phyloP scores from a whole-genome alignment of 2,888 invertebrate genomes.

The Cetonia aurata region DNA sequence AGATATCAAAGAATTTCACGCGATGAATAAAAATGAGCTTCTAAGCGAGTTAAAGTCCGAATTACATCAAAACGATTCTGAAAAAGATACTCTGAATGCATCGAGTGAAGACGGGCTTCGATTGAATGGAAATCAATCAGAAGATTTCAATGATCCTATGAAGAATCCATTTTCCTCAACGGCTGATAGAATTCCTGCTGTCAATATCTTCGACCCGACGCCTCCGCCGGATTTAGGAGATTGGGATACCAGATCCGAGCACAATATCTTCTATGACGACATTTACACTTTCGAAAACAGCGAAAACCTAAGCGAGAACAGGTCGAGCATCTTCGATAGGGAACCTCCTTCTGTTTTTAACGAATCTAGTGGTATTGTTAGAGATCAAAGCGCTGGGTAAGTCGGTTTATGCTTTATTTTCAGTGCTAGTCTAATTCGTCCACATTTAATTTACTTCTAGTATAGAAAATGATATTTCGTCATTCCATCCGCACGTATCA shows the following conservation, averaged over 20 bases:
- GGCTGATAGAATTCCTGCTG: slow-evolving; percentile 13
- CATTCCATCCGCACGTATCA: slow-evolving; percentile 56
- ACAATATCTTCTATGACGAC: slow-evolving; percentile 54
- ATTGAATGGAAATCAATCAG: background rate
- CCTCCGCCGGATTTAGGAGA: slow-evolving; percentile 54
- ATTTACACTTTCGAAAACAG: slow-evolving; percentile 48
- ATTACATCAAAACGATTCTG: background rate
- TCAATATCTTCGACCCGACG: slow-evolving; percentile 52
- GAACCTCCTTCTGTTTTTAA: slow-evolving; percentile 58
- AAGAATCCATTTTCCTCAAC: slow-evolving; percentile 4
- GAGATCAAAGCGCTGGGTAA: slow-evolving; percentile 54
- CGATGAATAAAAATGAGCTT: too few species aligned
- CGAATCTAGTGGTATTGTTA: slow-evolving; percentile 57
- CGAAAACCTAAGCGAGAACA: slow-evolving; percentile 42
- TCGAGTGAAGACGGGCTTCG: background rate
- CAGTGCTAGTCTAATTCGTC: background rate
- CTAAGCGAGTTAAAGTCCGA: too few species aligned
- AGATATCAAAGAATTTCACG: background rate
- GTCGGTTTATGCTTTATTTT: slow-evolving; percentile 4
- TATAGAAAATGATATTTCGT: slow-evolving; percentile 53
- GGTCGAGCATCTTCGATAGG: slow-evolving; percentile 58
- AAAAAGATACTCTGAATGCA: background rate
- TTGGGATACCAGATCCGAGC: slow-evolving; percentile 61
- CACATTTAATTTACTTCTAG: slow-evolving; percentile 33
- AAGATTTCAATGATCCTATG: too few species aligned